Conservation (phyloP, 2,113 vertebrate species). For the Nanger granti region DNA sequence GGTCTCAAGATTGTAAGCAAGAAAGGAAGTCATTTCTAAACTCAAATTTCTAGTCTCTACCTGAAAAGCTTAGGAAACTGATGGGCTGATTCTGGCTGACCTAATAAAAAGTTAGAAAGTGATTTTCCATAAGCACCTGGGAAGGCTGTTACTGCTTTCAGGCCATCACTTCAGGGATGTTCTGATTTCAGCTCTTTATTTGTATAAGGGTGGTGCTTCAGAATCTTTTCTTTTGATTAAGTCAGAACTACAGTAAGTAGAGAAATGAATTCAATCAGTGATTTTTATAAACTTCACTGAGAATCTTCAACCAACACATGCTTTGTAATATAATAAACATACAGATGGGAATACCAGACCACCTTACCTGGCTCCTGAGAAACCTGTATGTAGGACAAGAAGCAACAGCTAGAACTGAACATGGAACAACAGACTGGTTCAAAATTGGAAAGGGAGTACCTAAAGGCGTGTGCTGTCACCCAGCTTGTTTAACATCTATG, state of each 20-base stretch:
- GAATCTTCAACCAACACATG: not conserved
- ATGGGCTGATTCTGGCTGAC: not conserved
- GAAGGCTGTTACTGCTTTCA: constrained; percentile 29
- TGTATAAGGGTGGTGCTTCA: not conserved
- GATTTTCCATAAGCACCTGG: not conserved
- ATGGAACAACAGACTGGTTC: not conserved
- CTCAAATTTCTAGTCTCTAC: not conserved
- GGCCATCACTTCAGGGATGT: not conserved
- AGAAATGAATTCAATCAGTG: not conserved
- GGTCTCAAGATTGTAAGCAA: not conserved
- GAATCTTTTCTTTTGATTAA: not conserved
- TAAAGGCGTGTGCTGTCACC: not conserved
- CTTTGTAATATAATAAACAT: not conserved
- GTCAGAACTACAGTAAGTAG: not conserved
- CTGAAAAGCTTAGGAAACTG: not conserved
- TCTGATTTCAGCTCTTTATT: not conserved
- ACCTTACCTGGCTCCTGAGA: not conserved
- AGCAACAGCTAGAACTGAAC: not conserved
- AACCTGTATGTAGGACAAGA: not conserved
- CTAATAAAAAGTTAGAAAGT: constrained; percentile 23
- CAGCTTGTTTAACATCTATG: not conserved
- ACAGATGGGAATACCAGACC: not conserved
- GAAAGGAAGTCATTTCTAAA: not conserved
- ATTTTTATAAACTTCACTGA: not conserved
- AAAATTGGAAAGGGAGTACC: not conserved